Base-by-base conservation (phyloP, 2,797 vertebrate genomes). In the Tapirus indicus region DNA sequence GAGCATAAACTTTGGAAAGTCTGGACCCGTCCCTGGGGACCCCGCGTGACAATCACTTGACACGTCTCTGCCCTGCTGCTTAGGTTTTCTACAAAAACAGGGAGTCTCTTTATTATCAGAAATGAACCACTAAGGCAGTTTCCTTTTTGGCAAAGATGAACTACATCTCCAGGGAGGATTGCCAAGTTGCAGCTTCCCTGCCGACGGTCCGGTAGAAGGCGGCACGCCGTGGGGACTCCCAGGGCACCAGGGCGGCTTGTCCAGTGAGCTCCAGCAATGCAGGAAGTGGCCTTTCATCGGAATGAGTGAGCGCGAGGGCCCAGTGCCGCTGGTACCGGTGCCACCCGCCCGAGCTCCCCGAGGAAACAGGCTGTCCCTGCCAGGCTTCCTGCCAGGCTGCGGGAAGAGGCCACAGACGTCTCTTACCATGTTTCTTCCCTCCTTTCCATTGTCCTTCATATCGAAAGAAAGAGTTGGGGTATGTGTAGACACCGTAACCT, bases 371-470 rank as follows among this genome's bases (percentile, higher is more conserved):
- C 52, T 58, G 52, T 16, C 29, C 23, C 52, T 21, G 32, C 0
- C 12, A 29, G 74, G 71, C 38, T 38, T 38, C 38, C 38, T 38
- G 38, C 38, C 38, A 38, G 2, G 77, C 54, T 18, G 58, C 0
- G 0, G 56, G 72, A 32, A 29, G 47, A 16, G 38, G 25, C 52
- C 78, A 44, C 23, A 2, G 41, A 32, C 6, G 14, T 20, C 74
- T 80, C 98, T 95, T 98, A 99, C 98, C 98, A 3, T 99, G 98
- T 71, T 98, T 98, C 97, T 98, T 98, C 10, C 98, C 98, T 58
- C 41, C 94, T 71, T 97, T 97, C 98, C 99, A 99, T 41, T 99
- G 96, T 71, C 99, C 99, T 95, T 99, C 98, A 13, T 99, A 99
- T 0, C 98, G 97, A 95, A 99, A 99, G 96, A 98, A 99, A 38